Conservation (phyloP, 2,113 vertebrate species). For the Burhinus bistriatus region DNA sequence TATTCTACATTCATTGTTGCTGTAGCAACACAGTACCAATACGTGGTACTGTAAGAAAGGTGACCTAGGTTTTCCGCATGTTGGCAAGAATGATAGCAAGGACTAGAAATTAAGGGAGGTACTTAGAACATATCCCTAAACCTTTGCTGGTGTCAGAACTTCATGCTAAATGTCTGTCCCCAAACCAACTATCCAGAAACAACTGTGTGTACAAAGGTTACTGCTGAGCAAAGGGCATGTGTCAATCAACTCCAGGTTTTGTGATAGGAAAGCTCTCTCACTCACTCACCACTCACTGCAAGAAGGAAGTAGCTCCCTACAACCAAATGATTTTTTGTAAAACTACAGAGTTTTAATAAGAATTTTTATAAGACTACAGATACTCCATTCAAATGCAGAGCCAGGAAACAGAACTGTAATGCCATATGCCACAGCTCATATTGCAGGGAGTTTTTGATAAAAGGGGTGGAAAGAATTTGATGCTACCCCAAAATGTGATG, state of each 20-base stretch:
- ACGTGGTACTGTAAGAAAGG: not conserved
- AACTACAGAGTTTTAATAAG: not conserved
- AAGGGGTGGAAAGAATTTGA: not conserved
- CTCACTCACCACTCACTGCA: not conserved
- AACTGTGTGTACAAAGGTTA: not conserved
- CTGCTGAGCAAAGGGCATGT: not conserved
- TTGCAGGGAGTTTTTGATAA: not conserved
- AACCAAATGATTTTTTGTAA: not conserved
- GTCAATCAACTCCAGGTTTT: not conserved
- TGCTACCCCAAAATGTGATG: not conserved
- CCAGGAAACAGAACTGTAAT: not conserved
- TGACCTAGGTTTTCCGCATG: not conserved
- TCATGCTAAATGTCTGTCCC: not conserved
- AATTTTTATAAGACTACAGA: not conserved
- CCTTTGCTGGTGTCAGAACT: not conserved
- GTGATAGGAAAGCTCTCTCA: not conserved
- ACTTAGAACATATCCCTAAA: not conserved
- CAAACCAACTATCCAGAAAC: not conserved
- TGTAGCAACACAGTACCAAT: not conserved
- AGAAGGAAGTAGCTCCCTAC: not conserved
- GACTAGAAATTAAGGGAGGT: not conserved
- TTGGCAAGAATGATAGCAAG: not conserved
- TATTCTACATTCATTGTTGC: not conserved
- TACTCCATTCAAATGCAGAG: not conserved
- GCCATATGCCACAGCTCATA: not conserved